Base-by-base conservation (phyloP, 1,140 invertebrate genomes). In the Drosophila navojoa region DNA sequence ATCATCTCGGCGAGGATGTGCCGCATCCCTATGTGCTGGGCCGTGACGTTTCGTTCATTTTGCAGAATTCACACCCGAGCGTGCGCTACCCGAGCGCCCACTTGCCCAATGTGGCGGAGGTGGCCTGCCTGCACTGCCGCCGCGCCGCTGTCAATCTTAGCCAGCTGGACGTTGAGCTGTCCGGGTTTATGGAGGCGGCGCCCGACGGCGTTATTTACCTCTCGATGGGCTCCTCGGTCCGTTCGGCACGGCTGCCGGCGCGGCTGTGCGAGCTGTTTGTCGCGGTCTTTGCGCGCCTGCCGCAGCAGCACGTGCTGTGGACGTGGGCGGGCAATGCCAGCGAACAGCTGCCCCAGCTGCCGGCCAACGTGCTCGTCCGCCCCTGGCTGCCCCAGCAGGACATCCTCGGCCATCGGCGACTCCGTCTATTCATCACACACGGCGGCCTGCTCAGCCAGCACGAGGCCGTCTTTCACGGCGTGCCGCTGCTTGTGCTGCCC, bases 381-480 rank as follows among this genome's bases (percentile, higher is more conserved):
- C 93, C 94, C 66, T 97, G 96, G 96, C 92, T 96, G 79, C 96
- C 96, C 2, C 96, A 97, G 91, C 96, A 96, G 90, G 96, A 97
- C 87, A 93, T 97, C 45, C 92, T 97, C 44, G 95, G 95, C 54
- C 96, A 97, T 90, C 93, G 93, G 13, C 95, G 95, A 77, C 93
- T 96, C 7, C 92, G 93, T 63, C 95, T 95, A 7, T 97, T 97
- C 86, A 94, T 97, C 9, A 96, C 96, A 3, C 96, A 97, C 87
- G 95, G 96, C 11, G 96, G 96, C 27, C 90, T 97, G 5, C 93
- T 96, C 52, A 96, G 96, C 73, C 94, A 96, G 90, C 96, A 95
- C 86, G 96, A 97, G 89, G 95, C 96, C 0, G 95, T 96, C 19
- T 96, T 95, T 90, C 95, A 96, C 80, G 96, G 94, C 5, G 94